Evolutionary conservation across 2,797 vertebrate genomes (phyloP).

Genomic region (Rhinophrynus dorsalis): DNA sequence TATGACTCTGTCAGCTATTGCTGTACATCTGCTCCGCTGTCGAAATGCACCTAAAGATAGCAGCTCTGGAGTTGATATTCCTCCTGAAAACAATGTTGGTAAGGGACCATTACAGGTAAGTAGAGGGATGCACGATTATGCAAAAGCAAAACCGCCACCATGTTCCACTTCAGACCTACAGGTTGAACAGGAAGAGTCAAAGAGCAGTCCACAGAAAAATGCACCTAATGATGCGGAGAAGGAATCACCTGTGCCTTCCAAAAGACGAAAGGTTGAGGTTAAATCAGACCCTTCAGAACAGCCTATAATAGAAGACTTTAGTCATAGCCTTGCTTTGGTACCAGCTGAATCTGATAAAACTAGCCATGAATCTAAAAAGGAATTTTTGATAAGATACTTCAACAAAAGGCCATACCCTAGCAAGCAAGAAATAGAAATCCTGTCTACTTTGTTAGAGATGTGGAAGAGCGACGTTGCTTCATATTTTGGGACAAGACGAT

Average conservation of each 20-base stretch:
- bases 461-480: conserved; percentile 83
- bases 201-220: conserved; percentile 45
- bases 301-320: conserved; percentile 52
- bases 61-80: conserved; percentile 58
- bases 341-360: conserved; percentile 71
- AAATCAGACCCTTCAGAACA: conserved; percentile 56
- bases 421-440: conserved; percentile 81
- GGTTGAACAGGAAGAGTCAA: conserved; percentile 54
- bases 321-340: conserved; percentile 75
- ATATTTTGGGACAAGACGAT: conserved; percentile 82
- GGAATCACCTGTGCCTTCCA: conserved; percentile 68
- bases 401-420: conserved; percentile 84
- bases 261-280: conserved; percentile 71
- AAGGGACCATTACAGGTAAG: conserved; percentile 59
- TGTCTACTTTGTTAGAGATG: conserved; percentile 74
- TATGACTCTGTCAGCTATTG: conserved; percentile 89
- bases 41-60: conserved; percentile 83
- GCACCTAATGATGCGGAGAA: conserved; percentile 59
- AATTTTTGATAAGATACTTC: conserved; percentile 89
- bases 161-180: conserved; percentile 41
- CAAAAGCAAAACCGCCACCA: conserved; percentile 64
- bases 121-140: conserved; percentile 54
- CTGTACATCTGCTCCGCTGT: conserved; percentile 89
- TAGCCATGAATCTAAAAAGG: conserved; percentile 76
- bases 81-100: conserved; percentile 54